These are phyloP conservation scores for Euura lappo DNA, from an alignment of 1,140 invertebrate genomes.

Conservation along the genomic window DNA sequence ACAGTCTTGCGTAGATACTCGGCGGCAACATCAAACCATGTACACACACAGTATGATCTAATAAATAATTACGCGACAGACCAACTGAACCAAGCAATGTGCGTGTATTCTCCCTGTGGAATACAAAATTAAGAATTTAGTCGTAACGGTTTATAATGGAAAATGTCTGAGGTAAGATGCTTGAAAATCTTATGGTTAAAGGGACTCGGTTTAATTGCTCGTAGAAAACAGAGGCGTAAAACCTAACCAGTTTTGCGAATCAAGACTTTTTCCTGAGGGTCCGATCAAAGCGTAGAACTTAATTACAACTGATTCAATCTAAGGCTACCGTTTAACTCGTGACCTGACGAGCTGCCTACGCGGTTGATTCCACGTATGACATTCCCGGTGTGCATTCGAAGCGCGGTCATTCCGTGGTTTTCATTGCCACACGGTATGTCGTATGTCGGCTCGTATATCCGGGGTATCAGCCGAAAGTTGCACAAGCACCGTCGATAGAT, in stretches of 20 bases:
- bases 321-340: not conserved
- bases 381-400: not conserved
- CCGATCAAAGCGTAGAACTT: not conserved
- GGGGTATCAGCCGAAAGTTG: not conserved
- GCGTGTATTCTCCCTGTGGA: too few relatives aligned
- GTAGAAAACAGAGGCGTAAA: not conserved
- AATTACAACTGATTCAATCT: conserved; percentile 5
- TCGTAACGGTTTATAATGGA: too few relatives aligned
- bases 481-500: not conserved
- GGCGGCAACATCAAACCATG: not conserved
- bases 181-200: not conserved
- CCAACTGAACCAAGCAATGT: too few relatives aligned
- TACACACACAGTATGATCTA: too few relatives aligned
- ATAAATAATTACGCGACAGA: too few relatives aligned
- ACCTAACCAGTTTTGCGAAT: not conserved
- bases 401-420: not conserved
- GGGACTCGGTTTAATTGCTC: not conserved
- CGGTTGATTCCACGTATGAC: not conserved
- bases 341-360: not conserved
- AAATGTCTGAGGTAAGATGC: too few relatives aligned
- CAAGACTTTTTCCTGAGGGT: not conserved
- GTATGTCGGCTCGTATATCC: not conserved
- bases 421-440: not conserved
- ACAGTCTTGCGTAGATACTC: not conserved
- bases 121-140: too few relatives aligned